Evolutionary conservation across 2,797 vertebrate species (phyloP).

Genomic region (Sebastes iracundus): DNA sequence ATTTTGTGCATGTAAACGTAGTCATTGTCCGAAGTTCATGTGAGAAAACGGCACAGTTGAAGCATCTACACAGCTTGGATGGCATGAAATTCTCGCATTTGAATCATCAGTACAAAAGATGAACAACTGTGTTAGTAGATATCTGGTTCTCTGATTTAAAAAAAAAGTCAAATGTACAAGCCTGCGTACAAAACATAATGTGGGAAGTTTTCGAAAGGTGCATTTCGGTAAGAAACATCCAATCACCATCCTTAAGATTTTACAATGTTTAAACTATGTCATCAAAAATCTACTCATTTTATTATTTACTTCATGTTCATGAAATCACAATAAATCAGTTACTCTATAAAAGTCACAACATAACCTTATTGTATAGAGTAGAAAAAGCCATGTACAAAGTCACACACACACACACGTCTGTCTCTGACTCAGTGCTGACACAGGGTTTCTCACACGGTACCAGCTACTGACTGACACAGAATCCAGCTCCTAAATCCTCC

Average conservation of each 20-base stretch:
- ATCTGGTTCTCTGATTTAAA: too few species aligned
- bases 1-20: too few species aligned
- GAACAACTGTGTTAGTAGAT: background rate
- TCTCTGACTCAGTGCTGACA: constrained; percentile 13
- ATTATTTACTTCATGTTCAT: background rate
- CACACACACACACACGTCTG: background rate
- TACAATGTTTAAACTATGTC: background rate
- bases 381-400: background rate
- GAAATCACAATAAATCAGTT: background rate
- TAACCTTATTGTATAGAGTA: background rate
- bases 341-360: background rate
- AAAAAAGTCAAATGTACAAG: background rate
- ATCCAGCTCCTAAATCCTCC: constrained; percentile 37
- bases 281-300: background rate
- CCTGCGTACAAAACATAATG: background rate
- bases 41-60: background rate
- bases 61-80: background rate
- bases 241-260: background rate
- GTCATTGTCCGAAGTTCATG: background rate
- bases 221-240: background rate
- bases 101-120: background rate
- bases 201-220: background rate
- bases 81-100: background rate
- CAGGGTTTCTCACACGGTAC: constrained; percentile 18
- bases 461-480: constrained; percentile 39